Conservation (phyloP, 2,113 vertebrate genomes). For the Calidris pugnax region DNA sequence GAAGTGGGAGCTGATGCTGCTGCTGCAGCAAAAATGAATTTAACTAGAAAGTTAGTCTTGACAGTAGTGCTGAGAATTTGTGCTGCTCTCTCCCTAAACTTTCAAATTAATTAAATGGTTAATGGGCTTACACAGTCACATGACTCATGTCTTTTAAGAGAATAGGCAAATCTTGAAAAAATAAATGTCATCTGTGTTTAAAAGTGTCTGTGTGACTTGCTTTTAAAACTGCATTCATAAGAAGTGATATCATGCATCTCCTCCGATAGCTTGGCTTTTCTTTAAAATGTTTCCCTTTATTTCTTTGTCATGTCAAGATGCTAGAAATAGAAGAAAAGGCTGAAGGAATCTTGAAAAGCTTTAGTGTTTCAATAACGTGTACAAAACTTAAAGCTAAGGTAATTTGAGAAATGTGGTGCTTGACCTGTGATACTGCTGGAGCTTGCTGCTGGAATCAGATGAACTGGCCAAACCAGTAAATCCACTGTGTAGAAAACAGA, state of each 20-base stretch:
- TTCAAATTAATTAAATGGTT: background rate
- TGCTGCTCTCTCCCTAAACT: background rate
- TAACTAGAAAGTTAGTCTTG: background rate
- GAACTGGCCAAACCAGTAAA: slow-evolving; percentile 55
- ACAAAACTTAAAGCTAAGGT: slow-evolving; percentile 13
- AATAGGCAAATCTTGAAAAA: background rate
- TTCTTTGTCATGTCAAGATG: background rate
- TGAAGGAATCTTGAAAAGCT: background rate
- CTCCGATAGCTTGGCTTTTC: background rate
- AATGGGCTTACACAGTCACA: background rate
- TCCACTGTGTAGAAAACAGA: background rate
- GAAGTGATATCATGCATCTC: background rate
- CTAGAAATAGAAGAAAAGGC: background rate
- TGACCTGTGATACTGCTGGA: slow-evolving; percentile 18
- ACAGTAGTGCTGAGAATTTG: background rate
- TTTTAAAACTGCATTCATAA: background rate
- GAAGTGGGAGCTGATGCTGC: background rate
- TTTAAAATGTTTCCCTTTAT: background rate
- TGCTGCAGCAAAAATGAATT: background rate
- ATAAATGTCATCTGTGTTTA: background rate
- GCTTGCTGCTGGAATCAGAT: background rate
- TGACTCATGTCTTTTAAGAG: background rate
- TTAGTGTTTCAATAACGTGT: background rate
- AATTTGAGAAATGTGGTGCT: slow-evolving; percentile 29
- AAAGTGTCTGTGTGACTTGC: background rate